These are phyloP conservation scores for Deilephila elpenor DNA, from an alignment of 2,888 invertebrate species.

Conservation along the genomic window DNA sequence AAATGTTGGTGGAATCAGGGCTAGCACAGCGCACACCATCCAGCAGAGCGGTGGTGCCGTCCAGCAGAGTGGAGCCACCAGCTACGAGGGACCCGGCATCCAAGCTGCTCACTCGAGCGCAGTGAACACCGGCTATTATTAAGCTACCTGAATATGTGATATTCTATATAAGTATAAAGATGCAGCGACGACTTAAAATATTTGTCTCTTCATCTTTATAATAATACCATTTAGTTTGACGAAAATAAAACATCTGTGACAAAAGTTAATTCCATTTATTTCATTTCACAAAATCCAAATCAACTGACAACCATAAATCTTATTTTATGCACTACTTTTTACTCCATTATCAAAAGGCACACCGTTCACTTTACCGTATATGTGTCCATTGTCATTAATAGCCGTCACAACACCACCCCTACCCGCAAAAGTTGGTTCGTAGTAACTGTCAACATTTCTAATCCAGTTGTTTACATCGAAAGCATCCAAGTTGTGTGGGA, in stretches of 20 bases:
- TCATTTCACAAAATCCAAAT: constrained; percentile 1
- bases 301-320: constrained; percentile 22
- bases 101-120: constrained; percentile 69
- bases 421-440: constrained; percentile 53
- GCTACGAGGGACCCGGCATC: constrained; percentile 65
- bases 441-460: constrained; percentile 56
- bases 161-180: constrained; percentile 43
- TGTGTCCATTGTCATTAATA: constrained; percentile 63
- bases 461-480: constrained; percentile 59
- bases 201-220: constrained; percentile 69
- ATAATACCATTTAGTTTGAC: constrained; percentile 31
- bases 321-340: constrained; percentile 35
- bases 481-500: constrained; percentile 55
- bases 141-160: constrained; percentile 35
- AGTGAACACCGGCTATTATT: constrained; percentile 67
- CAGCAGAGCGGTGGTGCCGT: constrained; percentile 58
- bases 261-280: constrained; percentile 28
- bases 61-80: constrained; percentile 66
- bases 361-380: constrained; percentile 62
- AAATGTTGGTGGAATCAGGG: constrained; percentile 56
- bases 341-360: constrained; percentile 55
- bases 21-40: constrained; percentile 63
- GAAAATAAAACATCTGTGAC: constrained; percentile 56
- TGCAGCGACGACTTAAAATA: constrained; percentile 65
- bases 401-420: constrained; percentile 57